Base-by-base conservation (phyloP, 2,888 invertebrate species). In the Yponomeuta evonymella region DNA sequence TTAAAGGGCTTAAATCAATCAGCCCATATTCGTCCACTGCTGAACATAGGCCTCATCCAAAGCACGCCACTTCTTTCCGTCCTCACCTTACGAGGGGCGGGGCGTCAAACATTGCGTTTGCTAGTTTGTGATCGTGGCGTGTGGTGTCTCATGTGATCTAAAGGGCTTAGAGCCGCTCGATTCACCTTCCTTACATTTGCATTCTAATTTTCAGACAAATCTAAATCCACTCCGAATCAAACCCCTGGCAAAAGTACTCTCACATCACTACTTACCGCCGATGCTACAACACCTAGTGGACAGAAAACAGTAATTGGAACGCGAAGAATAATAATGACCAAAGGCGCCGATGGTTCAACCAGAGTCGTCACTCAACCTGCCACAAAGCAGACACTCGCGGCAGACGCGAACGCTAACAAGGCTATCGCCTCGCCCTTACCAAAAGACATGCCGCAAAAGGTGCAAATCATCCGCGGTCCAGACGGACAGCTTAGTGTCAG, bases 401-500 rank as follows among this genome's bases (percentile, higher is more conserved):
- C 87, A 11, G 89, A 90, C 75, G 73, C 81, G 66, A 90, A 93
- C 1, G 80, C 94, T 2, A 93, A 94, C 62, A 93, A 93, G 80
- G 79, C 81, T 0, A 43, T 8, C 43, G 79, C 85, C 64, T 74
- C 82, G 15, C 80, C 85, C 9, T 88, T 88, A 73, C 15, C 81
- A 0, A 93, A 93, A 74, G 93, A 92, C 1, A 88, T 88, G 8
- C 92, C 91, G 8, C 97, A 97, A 83, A 96, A 96, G 82, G 96
- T 98, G 15, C 98, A 98, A 92, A 97, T 98, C 75, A 95, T 97
- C 79, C 95, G 97, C 75, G 95, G 96, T 0, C 96, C 97, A 0
- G 97, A 98, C 85, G 98, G 98, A 36, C 97, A 98, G 87, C 93
- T 98, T 23, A 97, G 98, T 78, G 98, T 98, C 1, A 95, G 97